phyloP scores from a whole-genome alignment of 2,888 invertebrate genomes.

The Fissipunctia ypsillon region DNA sequence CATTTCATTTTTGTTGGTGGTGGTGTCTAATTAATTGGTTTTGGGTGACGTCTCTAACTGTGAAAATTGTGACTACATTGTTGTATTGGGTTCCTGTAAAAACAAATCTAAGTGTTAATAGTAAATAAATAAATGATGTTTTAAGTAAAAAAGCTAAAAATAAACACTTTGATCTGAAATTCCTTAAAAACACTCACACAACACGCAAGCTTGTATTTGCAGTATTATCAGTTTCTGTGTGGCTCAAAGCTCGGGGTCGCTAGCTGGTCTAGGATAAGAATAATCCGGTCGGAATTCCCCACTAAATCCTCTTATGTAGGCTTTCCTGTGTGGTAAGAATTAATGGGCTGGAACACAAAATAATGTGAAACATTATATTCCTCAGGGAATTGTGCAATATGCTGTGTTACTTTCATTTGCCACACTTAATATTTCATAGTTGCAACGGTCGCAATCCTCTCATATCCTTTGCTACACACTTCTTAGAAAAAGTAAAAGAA shows the following conservation, averaged over 20 bases:
- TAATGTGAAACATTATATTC: slow-evolving; percentile 37
- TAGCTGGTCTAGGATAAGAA: slow-evolving; percentile 55
- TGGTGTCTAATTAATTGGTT: too few relatives aligned
- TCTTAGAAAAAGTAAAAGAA: slow-evolving; percentile 58
- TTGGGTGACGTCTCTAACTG: too few relatives aligned
- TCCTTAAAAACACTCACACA: slow-evolving; percentile 32
- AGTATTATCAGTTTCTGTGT: slow-evolving; percentile 51
- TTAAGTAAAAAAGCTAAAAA: too few relatives aligned
- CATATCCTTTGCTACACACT: slow-evolving; percentile 52
- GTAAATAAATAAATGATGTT: too few relatives aligned
- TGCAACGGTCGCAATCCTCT: slow-evolving; percentile 47
- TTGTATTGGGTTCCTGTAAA: too few relatives aligned
- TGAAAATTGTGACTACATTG: too few relatives aligned
- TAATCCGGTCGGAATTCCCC: slow-evolving; percentile 53
- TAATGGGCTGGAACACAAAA: slow-evolving; percentile 41
- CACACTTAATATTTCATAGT: slow-evolving; percentile 44
- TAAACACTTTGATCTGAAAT: slow-evolving; percentile 30
- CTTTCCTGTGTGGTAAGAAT: slow-evolving; percentile 43
- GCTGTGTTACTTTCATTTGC: slow-evolving; percentile 5
- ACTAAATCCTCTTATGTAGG: slow-evolving; percentile 52
- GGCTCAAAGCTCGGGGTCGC: slow-evolving; percentile 49
- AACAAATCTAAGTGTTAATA: too few relatives aligned
- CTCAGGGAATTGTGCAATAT: slow-evolving; percentile 8
- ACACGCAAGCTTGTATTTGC: slow-evolving; percentile 35
- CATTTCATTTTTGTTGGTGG: too few relatives aligned